Evolutionary conservation across 2,113 vertebrate species (phyloP).

Genomic region (Macaca mulatta): DNA sequence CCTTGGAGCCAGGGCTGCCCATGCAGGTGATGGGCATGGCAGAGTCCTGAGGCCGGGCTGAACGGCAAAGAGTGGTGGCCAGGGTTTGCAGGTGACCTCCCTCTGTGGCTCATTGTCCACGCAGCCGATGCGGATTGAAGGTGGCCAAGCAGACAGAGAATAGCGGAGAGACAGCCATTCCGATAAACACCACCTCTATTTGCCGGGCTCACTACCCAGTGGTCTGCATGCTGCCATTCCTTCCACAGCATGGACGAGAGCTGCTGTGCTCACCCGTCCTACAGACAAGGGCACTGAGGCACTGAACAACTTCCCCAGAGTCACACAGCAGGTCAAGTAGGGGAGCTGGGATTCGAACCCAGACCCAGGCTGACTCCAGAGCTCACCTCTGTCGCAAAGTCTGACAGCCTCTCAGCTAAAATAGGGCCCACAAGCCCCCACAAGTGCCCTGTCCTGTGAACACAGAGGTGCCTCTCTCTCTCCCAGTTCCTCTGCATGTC

Average conservation of each 20-base stretch:
- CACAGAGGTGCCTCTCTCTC: too few species aligned
- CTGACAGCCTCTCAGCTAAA: fast-evolving
- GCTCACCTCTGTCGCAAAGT: fast-evolving
- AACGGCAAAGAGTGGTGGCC: too few species aligned
- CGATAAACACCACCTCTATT: fast-evolving
- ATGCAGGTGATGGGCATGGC: not conserved
- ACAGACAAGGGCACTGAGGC: fast-evolving
- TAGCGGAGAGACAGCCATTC: too few species aligned
- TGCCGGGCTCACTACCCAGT: too few species aligned
- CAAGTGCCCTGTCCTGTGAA: too few species aligned
- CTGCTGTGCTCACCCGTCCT: fast-evolving
- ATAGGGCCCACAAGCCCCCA: too few species aligned
- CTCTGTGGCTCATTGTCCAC: too few species aligned
- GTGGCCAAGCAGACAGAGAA: not conserved
- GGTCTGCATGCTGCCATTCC: too few species aligned
- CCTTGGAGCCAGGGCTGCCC: not conserved
- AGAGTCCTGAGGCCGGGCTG: not conserved
- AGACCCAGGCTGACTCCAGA: not conserved
- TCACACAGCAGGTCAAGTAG: not conserved
- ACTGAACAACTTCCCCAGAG: not conserved
- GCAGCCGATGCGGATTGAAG: not conserved
- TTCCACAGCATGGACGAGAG: fast-evolving
- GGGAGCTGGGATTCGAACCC: not conserved
- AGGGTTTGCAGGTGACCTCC: too few species aligned
- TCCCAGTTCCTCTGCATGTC: not conserved